Evolutionary conservation across 2,888 invertebrate genomes (phyloP).

Genomic region (Heliconius cydno): DNA sequence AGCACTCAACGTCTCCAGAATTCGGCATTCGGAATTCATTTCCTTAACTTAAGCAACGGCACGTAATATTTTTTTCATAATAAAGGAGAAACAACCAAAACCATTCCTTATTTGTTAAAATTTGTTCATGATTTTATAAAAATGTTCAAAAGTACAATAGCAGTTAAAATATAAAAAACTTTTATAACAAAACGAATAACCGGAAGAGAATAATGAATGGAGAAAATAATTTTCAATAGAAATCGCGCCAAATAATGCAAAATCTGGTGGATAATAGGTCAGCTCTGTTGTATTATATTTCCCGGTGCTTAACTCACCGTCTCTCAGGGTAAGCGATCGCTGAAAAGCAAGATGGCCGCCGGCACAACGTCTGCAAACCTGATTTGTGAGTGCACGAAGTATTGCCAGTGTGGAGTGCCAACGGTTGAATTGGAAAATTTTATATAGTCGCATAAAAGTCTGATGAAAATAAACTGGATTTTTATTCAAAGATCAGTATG

Average conservation of each 20-base stretch:
- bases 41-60: not conserved
- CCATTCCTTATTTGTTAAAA: not conserved
- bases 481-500: conserved; percentile 40
- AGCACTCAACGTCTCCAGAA: too few relatives aligned
- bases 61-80: not conserved
- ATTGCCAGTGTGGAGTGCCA: conserved; percentile 60
- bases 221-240: conserved; percentile 33
- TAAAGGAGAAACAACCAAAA: not conserved
- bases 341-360: conserved; percentile 64
- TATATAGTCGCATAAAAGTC: conserved; percentile 62
- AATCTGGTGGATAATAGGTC: conserved; percentile 35
- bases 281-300: conserved; percentile 47
- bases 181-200: conserved; percentile 10
- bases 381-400: conserved; percentile 66
- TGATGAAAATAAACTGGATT: conserved; percentile 57
- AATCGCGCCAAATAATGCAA: conserved; percentile 35
- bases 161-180: not conserved
- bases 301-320: conserved; percentile 54
- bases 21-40: too few relatives aligned
- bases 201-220: conserved; percentile 9
- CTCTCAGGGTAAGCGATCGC: conserved; percentile 59
- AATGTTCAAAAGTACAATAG: not conserved
- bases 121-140: conserved; percentile 5
- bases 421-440: conserved; percentile 65
- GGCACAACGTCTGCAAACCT: conserved; percentile 60